Evolutionary conservation across 2,797 vertebrate genomes (phyloP), one percentile per base, ranked within the genome.

Genomic region (Kryptopterus vitreolus): DNA sequence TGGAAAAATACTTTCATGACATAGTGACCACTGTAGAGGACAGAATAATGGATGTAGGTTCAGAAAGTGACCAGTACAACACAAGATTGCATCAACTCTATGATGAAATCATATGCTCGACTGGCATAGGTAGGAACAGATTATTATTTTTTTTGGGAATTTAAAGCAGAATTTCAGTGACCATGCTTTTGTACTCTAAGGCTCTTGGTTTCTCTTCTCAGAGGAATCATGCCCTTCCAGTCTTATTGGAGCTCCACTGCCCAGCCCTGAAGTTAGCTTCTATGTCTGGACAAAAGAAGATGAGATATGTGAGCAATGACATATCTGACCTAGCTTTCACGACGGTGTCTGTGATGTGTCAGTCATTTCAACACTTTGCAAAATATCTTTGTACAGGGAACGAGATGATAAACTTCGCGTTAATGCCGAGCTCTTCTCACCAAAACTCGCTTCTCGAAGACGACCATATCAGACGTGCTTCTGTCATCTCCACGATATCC

Each of bases 271-370:
- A 76, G 94, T 96, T 87, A 91, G 91, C 58, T 96, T 97, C 85
- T 90, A 93, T 79, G 83, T 95, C 76, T 97, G 95, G 96, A 93
- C 83, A 0, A 90, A 94, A 5, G 93, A 95, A 0, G 93, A 95
- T 22, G 94, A 95, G 84, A 93, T 97, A 79, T 95, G 96, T 96
- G 87, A 92, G 95, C 78, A 74, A 12, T 74, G 9, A n/a, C n/a
- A 20, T 26, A 46, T 74, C 9, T 58, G 8, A 29, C n/a, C 35
- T 59, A 46, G 43, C 15, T 11, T 46, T 46, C 10, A 58, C 20
- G 7, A 52, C 9, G 16, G 50, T 66, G 31, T 48, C 12, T 61
- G 9, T 80, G 58, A 13, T 76, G 38, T 26, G 50, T n/a, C 0
- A 58, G 66, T 50, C 24, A 0, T 15, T 70, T 29, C 22, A n/a